A percentile compares a stretch with the other conserved stretches of the same genome.
phyloP scores from a whole-genome alignment of 2,113 vertebrate species.

The Limnothrissa miodon region DNA sequence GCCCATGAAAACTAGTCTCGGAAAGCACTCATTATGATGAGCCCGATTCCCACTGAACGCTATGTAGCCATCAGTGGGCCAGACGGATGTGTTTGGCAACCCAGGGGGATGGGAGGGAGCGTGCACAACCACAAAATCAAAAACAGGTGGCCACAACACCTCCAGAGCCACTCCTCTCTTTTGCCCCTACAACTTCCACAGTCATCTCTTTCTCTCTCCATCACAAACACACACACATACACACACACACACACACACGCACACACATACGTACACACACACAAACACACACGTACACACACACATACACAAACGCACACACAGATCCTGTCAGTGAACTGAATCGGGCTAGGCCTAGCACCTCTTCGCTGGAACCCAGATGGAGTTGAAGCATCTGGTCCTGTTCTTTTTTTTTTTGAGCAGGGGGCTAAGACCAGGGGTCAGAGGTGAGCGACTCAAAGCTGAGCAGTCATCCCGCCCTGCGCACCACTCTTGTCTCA shows the following conservation, averaged over 20 bases:
- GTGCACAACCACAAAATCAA: not conserved
- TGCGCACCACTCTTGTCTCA: not conserved
- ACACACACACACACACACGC: not conserved
- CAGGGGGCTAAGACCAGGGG: not conserved
- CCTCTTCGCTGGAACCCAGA: slow-evolving; percentile 24
- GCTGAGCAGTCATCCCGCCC: not conserved
- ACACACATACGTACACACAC: not conserved
- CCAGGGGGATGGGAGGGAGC: too few relatives aligned
- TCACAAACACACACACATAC: not conserved
- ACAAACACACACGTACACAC: not conserved
- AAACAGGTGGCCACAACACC: not conserved
- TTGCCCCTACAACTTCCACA: not conserved
- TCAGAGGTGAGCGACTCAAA: too few relatives aligned
- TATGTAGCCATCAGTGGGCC: not conserved
- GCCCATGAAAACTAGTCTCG: not conserved
- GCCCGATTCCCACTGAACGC: too few relatives aligned
- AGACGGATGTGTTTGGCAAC: not conserved
- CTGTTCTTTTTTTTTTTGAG: not conserved
- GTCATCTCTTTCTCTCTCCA: not conserved
- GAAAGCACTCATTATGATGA: not conserved
- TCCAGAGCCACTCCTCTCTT: not conserved
- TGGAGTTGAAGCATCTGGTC: slow-evolving; percentile 23
- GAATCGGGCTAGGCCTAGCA: not conserved
- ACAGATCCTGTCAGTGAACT: not conserved
- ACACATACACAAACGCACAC: not conserved